Percentiles rank a stretch among this genome's conserved stretches.
phyloP scores from a whole-genome alignment of 2,888 invertebrate genomes.

The Hydropsyche betteni region DNA sequence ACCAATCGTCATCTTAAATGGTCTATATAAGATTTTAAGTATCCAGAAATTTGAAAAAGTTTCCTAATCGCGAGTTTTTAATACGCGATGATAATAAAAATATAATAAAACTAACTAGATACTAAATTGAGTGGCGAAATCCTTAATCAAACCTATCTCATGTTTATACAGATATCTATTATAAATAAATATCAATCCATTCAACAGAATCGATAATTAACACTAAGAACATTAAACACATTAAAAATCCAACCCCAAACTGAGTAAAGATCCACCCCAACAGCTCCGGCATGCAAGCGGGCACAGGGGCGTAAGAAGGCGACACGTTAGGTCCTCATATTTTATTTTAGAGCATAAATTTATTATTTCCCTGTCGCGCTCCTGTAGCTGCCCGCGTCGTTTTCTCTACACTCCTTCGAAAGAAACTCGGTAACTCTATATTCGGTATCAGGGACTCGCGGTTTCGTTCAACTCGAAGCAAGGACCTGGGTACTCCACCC shows the following conservation, averaged over 20 bases:
- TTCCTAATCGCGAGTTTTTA: too few species aligned
- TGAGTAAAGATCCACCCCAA: slow-evolving; percentile 32
- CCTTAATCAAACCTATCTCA: too few species aligned
- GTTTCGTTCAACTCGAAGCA: slow-evolving; percentile 42
- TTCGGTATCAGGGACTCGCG: slow-evolving; percentile 47
- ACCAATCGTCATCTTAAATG: too few species aligned
- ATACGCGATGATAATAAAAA: too few species aligned
- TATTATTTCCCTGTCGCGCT: slow-evolving; percentile 48
- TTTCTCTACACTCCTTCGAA: slow-evolving; percentile 31
- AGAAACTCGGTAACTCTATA: slow-evolving; percentile 40
- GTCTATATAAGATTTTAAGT: too few species aligned
- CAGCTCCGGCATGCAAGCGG: background rate
- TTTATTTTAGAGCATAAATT: slow-evolving; percentile 52
- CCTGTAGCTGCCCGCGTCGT: slow-evolving; percentile 28
- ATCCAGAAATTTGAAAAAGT: too few species aligned
- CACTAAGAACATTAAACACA: background rate
- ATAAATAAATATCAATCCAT: too few species aligned
- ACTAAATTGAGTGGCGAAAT: too few species aligned
- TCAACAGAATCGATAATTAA: background rate
- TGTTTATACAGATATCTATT: too few species aligned
- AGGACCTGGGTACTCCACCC: too few species aligned
- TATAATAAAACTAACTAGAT: too few species aligned
- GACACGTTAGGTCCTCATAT: slow-evolving; percentile 50
- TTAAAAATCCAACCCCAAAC: background rate
- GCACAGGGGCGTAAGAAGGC: slow-evolving; percentile 39